These are phyloP conservation scores for Papilio xuthus DNA, from an alignment of 1,140 invertebrate genomes.

Conservation along the genomic window DNA sequence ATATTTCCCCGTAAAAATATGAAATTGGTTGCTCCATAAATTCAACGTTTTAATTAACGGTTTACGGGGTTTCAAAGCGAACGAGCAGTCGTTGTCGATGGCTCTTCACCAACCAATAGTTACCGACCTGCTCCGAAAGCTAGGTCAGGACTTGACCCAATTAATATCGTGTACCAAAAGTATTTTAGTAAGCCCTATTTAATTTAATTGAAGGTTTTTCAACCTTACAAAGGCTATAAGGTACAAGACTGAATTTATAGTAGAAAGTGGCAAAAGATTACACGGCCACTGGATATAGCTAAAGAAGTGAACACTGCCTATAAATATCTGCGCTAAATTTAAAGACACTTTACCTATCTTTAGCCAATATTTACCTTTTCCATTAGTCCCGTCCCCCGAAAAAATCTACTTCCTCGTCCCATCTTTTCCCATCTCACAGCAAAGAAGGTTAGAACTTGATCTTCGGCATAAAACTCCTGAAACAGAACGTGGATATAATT, in stretches of 20 bases:
- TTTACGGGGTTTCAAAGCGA: neutral
- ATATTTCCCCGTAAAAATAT: neutral
- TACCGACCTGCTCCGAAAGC: neutral
- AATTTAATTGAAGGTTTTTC: neutral
- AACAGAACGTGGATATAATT: no score
- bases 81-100: constrained; percentile 28
- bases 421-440: no score
- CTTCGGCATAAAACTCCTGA: no score
- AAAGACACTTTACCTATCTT: no score
- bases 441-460: no score
- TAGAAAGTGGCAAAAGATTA: neutral
- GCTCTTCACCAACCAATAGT: constrained; percentile 13
- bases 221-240: neutral
- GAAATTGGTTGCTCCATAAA: neutral
- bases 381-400: no score
- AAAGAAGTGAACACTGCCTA: no score
- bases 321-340: no score
- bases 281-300: neutral
- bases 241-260: neutral
- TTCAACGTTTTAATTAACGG: constrained; percentile 26
- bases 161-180: constrained; percentile 11
- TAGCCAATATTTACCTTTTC: no score
- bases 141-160: constrained; percentile 28
- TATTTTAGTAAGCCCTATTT: neutral
- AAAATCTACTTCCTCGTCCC: no score